phyloP scores from a whole-genome alignment of 2,888 invertebrate genomes.

The Ophraella communa region DNA sequence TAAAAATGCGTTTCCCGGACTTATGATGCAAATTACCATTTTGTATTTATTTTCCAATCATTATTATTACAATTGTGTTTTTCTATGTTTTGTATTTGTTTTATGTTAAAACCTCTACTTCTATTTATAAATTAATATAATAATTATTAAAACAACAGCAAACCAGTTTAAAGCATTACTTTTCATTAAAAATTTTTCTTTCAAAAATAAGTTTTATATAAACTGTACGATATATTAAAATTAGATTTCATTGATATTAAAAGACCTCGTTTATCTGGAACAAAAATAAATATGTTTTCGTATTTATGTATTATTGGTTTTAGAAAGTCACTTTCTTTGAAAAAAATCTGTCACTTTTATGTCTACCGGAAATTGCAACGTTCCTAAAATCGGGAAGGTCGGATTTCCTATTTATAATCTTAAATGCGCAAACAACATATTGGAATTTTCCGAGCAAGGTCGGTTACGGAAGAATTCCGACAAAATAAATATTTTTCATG shows the following conservation, averaged over 20 bases:
- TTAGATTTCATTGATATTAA: slow-evolving; percentile 2
- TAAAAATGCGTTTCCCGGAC: too few species aligned
- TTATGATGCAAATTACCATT: too few species aligned
- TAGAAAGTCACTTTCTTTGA: background rate
- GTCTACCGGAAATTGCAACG: background rate
- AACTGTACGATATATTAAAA: background rate
- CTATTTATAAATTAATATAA: too few species aligned
- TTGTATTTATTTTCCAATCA: too few species aligned
- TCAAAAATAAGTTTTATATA: too few species aligned
- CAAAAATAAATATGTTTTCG: background rate
- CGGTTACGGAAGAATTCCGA: background rate
- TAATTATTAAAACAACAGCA: too few species aligned
- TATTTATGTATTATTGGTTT: background rate
- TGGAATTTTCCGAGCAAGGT: slow-evolving; percentile 3
- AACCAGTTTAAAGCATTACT: too few species aligned
- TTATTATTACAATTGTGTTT: too few species aligned
- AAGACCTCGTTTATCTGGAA: background rate
- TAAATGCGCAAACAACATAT: background rate
- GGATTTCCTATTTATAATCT: background rate
- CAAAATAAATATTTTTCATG: background rate
- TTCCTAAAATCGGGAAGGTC: background rate
- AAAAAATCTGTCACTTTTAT: background rate
- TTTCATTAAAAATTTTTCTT: too few species aligned
- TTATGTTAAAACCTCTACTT: too few species aligned
- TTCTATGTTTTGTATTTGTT: too few species aligned